Base-by-base conservation (phyloP, 2,888 invertebrate species). In the Athalia circularis region DNA sequence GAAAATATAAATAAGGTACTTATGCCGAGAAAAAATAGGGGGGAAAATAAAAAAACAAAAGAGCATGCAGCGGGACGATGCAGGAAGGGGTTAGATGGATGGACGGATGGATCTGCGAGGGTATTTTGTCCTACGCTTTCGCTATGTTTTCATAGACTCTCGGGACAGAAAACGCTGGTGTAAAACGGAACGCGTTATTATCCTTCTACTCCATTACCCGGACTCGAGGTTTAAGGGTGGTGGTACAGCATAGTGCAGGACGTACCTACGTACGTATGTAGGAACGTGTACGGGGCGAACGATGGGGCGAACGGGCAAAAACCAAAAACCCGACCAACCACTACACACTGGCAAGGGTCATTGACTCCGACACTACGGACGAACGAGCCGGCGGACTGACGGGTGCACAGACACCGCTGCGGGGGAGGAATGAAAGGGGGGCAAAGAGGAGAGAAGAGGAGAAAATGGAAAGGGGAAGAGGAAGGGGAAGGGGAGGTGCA, bases 201-300 rank as follows among this genome's bases (percentile, higher is more conserved):
- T 87, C 86, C 86, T 88, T 88, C 88, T 87, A 87, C 85, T 86
- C 87, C 87, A 88, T 88, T 88, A 88, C 85, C 88, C 87, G 84
- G 86, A 72, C 45, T 13, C 52, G 52, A 8, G 64, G 1, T 29
- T 29, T 45, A 45, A 45, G 15, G 43, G 64, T 45, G 64, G 64
- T 61, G 7, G 61, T 11, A 61, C n/a, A 13, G n/a, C 6, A 13
- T n/a, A 13, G 61, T 13, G 11, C n/a, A 65, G 48, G 47, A 47
- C 47, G 65, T 48, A n/a, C n/a, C 47, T 11, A 13, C 6, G n/a
- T 29, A 29, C 29, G 29, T 29, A 29, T 29, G 29, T 29, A 29
- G 1, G 29, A 29, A 29, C 29, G 29, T 29, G 29, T 29, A 65
- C 47, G 47, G 11, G 65, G 65, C 13, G 65, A 8, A 7, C n/a